These are phyloP conservation scores for Trachelus troglodyta DNA, from an alignment of 2,888 invertebrate species.

Conservation along the genomic window DNA sequence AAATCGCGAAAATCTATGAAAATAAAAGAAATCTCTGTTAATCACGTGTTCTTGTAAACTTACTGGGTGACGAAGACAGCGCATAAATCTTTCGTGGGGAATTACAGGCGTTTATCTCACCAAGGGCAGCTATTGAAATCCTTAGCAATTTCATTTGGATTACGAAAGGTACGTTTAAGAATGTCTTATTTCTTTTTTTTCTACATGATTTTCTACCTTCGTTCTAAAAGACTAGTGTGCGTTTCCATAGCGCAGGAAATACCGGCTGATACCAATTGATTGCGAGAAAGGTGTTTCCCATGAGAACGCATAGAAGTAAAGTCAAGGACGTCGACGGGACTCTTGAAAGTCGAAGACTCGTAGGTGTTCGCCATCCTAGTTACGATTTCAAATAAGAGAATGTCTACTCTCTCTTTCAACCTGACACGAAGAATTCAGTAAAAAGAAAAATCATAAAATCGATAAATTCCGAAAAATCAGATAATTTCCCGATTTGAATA, in stretches of 20 bases:
- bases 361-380: background rate
- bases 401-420: background rate
- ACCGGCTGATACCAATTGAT: background rate
- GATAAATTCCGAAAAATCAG: background rate
- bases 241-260: background rate
- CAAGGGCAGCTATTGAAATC: background rate
- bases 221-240: background rate
- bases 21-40: no score
- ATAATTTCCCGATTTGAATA: background rate
- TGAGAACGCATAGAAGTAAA: slow-evolving; percentile 28
- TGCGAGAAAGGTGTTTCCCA: background rate
- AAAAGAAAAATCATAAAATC: background rate
- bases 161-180: background rate
- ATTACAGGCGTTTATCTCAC: background rate
- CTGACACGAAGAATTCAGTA: background rate
- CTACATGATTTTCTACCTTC: background rate
- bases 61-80: background rate
- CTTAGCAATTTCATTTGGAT: background rate
- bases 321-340: slow-evolving; percentile 30
- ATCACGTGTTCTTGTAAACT: background rate
- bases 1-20: background rate
- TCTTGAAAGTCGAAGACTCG: slow-evolving; percentile 21
- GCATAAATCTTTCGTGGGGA: background rate
- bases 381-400: background rate
- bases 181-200: background rate